These are phyloP conservation scores for Hystrix cristata DNA, from an alignment of 2,113 vertebrate genomes.

Conservation along the genomic window DNA sequence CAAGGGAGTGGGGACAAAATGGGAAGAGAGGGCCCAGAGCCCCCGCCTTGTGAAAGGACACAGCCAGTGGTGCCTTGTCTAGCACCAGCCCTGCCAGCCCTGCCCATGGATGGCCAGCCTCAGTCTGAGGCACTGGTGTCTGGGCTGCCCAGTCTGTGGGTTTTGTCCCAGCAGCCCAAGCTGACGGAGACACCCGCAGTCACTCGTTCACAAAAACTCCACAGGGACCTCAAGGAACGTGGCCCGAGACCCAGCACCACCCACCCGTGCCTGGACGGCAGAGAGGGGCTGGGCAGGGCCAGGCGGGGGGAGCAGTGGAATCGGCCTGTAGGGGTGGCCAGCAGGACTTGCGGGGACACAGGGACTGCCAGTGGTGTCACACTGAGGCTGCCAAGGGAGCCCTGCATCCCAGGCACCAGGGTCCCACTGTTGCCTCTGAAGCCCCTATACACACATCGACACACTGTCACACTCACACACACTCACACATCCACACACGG, in stretches of 20 bases:
- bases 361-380: neutral
- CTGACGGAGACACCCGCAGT: fast-evolving
- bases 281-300: neutral
- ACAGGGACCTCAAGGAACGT: too few relatives aligned
- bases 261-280: neutral
- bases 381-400: neutral
- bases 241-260: too few relatives aligned
- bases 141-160: fast-evolving
- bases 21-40: too few relatives aligned
- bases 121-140: fast-evolving
- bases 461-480: fast-evolving
- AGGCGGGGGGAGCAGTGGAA: neutral
- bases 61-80: too few relatives aligned
- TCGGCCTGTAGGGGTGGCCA: too few relatives aligned
- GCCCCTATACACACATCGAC: fast-evolving
- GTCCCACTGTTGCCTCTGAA: neutral
- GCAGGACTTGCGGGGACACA: neutral
- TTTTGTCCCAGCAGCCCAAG: neutral
- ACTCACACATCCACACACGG: neutral
- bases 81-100: fast-evolving
- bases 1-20: too few relatives aligned
- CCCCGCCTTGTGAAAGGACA: too few relatives aligned
- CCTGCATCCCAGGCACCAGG: neutral
- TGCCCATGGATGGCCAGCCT: neutral
- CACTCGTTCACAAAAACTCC: too few relatives aligned